Conservation (phyloP, 1,140 invertebrate genomes). For the Drosophila orena region DNA sequence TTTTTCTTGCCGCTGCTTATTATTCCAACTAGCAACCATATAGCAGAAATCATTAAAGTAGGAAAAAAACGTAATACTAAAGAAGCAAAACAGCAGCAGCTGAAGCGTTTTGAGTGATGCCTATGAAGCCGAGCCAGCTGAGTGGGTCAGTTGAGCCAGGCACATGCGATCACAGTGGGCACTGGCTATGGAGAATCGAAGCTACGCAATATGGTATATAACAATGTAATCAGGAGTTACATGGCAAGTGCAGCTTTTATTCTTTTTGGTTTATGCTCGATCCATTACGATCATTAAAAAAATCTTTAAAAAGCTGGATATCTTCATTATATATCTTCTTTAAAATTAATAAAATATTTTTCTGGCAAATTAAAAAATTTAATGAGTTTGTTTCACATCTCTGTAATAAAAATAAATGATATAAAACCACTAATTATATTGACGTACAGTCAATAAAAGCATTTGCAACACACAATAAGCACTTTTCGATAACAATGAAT, state of each 20-base stretch:
- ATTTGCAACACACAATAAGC: neutral
- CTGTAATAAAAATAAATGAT: too few species aligned
- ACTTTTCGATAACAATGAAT: slow-evolving; percentile 1
- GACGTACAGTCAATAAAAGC: neutral
- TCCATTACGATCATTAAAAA: too few species aligned
- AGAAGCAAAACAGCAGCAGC: slow-evolving; percentile 28
- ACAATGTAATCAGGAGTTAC: too few species aligned
- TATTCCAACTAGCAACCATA: slow-evolving; percentile 30
- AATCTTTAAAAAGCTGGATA: too few species aligned
- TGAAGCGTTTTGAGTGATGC: slow-evolving; percentile 48
- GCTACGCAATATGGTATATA: too few species aligned
- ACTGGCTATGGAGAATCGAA: neutral
- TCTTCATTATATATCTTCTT: too few species aligned
- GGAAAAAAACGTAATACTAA: slow-evolving; percentile 32
- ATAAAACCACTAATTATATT: too few species aligned
- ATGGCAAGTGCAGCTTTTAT: too few species aligned
- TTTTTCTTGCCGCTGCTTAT: slow-evolving; percentile 41
- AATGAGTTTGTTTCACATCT: too few species aligned
- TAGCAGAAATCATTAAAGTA: slow-evolving; percentile 50
- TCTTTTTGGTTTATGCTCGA: too few species aligned
- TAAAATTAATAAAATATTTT: too few species aligned
- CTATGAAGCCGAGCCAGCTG: slow-evolving; percentile 23
- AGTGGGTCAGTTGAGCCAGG: slow-evolving; percentile 47
- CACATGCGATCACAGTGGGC: slow-evolving; percentile 44
- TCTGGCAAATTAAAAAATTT: too few species aligned